phyloP scores from a whole-genome alignment of 2,888 invertebrate genomes.

The Zaprionus lineosus region DNA sequence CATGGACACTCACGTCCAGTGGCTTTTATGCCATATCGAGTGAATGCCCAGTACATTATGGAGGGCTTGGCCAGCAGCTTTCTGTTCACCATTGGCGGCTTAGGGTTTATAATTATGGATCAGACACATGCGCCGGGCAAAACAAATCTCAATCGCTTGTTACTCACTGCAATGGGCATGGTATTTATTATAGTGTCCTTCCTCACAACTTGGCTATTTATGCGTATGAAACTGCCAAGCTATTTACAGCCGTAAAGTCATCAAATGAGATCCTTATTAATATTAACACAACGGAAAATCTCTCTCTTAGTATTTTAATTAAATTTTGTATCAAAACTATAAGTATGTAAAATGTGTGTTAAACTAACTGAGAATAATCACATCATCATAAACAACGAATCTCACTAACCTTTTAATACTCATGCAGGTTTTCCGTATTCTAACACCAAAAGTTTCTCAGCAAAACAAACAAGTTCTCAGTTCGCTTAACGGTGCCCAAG shows the following conservation, averaged over 20 bases:
- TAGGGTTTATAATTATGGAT: conserved; percentile 98
- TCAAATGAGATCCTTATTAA: neutral
- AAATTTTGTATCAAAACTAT: neutral
- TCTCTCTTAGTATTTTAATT: conserved; percentile 37
- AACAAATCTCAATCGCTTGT: conserved; percentile 94
- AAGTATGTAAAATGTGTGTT: neutral
- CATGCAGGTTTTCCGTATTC: neutral
- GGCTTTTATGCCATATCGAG: conserved; percentile 98
- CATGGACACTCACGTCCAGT: conserved; percentile 97
- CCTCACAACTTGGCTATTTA: conserved; percentile 98
- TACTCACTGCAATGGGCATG: conserved; percentile 92
- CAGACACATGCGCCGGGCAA: conserved; percentile 93
- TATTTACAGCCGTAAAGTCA: conserved; percentile 87
- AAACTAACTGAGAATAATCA: no score
- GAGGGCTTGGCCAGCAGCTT: conserved; percentile 99
- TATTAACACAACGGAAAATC: conserved; percentile 7
- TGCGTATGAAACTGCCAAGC: conserved; percentile 98
- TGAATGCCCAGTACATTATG: conserved; percentile 99
- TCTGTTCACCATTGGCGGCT: conserved; percentile 96
- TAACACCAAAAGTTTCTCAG: conserved; percentile 40
- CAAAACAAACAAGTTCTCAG: conserved; percentile 46
- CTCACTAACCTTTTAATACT: neutral
- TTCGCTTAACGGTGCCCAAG: conserved; percentile 37
- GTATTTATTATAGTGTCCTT: conserved; percentile 96
- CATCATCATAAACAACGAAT: no score